phyloP scores from a whole-genome alignment of 2,113 vertebrate genomes.

The Apteryx owenii region DNA sequence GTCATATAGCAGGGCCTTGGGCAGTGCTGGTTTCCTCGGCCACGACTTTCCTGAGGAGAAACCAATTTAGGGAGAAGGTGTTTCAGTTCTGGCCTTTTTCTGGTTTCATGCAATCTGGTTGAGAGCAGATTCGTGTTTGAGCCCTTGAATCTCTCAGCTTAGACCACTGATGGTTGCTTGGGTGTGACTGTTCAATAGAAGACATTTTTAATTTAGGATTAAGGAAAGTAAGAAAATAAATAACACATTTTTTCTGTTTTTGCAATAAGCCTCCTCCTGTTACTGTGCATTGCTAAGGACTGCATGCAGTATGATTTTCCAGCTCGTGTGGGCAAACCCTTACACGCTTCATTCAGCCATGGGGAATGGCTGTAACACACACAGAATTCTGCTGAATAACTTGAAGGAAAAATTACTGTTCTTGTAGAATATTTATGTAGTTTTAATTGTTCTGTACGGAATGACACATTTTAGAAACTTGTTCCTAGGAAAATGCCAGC shows the following conservation, averaged over 20 bases:
- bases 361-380: not conserved
- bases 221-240: not conserved
- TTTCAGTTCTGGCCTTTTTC: not conserved
- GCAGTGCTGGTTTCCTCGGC: not conserved
- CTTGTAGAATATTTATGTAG: not conserved
- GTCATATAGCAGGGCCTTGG: not conserved
- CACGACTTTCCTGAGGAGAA: not conserved
- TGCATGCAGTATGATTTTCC: accelerated
- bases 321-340: not conserved
- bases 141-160: not conserved
- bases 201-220: not conserved
- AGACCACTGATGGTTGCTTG: not conserved
- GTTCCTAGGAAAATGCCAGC: not conserved
- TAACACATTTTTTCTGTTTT: not conserved
- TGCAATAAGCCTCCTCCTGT: not conserved
- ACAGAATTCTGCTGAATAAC: not conserved
- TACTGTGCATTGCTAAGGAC: not conserved
- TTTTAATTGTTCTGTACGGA: not conserved
- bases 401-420: not conserved
- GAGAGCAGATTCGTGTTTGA: not conserved
- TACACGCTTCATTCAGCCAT: not conserved
- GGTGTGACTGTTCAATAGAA: not conserved
- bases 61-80: not conserved
- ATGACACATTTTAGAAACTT: not conserved
- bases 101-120: not conserved